Evolutionary conservation across 2,113 vertebrate species (phyloP).

Genomic region (Thryonomys swinderianus): DNA sequence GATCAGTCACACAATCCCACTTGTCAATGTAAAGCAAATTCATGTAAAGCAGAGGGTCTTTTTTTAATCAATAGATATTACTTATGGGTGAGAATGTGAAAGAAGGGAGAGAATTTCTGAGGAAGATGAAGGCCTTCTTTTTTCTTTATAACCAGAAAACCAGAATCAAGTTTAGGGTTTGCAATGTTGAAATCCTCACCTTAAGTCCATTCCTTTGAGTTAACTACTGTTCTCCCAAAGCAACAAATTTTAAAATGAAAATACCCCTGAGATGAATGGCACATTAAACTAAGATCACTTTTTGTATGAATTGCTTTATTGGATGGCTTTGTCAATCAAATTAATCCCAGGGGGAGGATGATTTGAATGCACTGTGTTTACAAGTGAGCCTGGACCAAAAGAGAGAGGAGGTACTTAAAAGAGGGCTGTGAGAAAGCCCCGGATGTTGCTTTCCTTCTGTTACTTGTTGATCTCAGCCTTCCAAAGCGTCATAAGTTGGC

Average conservation of each 20-base stretch:
- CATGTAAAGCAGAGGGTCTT: not conserved
- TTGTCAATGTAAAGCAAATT: conserved; percentile 56
- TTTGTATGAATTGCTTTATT: conserved; percentile 12
- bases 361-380: not conserved
- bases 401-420: not conserved
- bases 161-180: not conserved
- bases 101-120: not conserved
- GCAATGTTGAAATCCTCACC: not conserved
- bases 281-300: not conserved
- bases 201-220: not conserved
- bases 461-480: not conserved
- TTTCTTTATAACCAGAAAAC: conserved; percentile 46
- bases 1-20: conserved; percentile 44
- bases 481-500: not conserved
- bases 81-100: not conserved
- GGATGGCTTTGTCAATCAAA: not conserved
- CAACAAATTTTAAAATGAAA: conserved; percentile 38
- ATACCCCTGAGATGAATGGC: conserved; percentile 7
- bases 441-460: not conserved
- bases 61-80: conserved; percentile 42
- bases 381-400: conserved; percentile 6
- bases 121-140: not conserved
- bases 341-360: not conserved
- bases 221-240: not conserved
- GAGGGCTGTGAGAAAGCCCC: not conserved